Base-by-base conservation (phyloP, 2,113 vertebrate species). In the Aythya baeri region DNA sequence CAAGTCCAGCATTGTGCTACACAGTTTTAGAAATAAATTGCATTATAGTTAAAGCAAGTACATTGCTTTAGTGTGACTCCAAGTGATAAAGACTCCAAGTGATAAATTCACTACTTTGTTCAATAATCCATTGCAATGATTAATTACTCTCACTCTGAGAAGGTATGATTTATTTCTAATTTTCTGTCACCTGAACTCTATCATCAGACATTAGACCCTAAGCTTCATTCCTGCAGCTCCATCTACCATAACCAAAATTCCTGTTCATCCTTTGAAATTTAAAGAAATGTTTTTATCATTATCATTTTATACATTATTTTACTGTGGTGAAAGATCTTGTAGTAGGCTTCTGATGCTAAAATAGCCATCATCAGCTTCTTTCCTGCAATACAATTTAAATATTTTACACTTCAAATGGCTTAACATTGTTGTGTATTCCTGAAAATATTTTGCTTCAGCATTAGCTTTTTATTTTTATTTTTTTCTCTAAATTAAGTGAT, bases 101-200 rank as follows among this genome's bases (percentile, higher is more conserved):
- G 61, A 95, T 89, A 26, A 88, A 77, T 94, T 92, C 77, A 92
- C 76, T 92, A 41, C 65, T 86, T 86, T 70, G 36, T 91, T 96
- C 86, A 88, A 93, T 92, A 94, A 88, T 61, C 63, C 66, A 73
- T 93, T 80, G 46, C 63, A 83, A 55, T 80, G 76, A 88, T 88
- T 95, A 92, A 92, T 91, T 94, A 63, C 55, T 88, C 61, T 70
- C 26, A 80, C 17, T 83, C 55, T 74, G 74, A 90, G 62, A 85
- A 85, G 44, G 27, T 77, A 14, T 77, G 76, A 94, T 85, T 94
- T 95, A 90, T 90, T 86, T 81, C 76, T 55, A 41, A 84, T 88
- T 93, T 88, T 9, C 62, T 31, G 86, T 94, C 70, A 78, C 32
- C 76, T 84, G 55, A 66, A 13, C n/a, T 67, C 55, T 55, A 9